Base-by-base conservation (phyloP, 2,888 invertebrate species). In the Agelastica alni region DNA sequence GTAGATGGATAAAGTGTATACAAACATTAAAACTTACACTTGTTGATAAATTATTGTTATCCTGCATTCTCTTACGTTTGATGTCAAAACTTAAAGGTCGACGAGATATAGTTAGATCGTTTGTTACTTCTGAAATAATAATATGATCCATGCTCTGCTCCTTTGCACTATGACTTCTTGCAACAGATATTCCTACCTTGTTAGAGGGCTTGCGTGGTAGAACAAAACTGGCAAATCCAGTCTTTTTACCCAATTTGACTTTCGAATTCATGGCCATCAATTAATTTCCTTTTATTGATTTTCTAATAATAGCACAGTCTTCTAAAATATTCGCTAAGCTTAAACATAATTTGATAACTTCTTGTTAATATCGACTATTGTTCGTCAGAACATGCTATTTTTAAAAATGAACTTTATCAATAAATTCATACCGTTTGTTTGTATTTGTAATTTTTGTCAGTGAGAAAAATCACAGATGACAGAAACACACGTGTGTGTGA, bases 151-250 rank as follows among this genome's bases (percentile, higher is more conserved):
- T 53, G 47, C 56, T 59, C 9, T 63, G 51, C 28, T 61, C 70
- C 63, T 65, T 68, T 13, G 73, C 70, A 62, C 71, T 73, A 54
- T 71, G 70, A 51, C 67, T 71, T 43, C 70, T 62, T 45, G 53
- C 61, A 42, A 70, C 60, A 22, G 70, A 70, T 43, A 75, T 70
- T 47, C 77, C 77, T 32, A 77, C 75, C 64, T 75, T 76, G 65
- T 77, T 77, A n/a, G 76, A 74, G 22, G 69, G 70, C 61, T 71
- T 75, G 54, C 68, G 72, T 22, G 75, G 75, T 54, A 76, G 63
- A 48, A 76, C 61, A 45, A 74, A 71, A 64, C 71, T 75, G 42
- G 69, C 65, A 42, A 74, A 66, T 10, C 70, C 68, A 55, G 75
- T 72, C 61, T 73, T 75, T 58, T 68, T 72, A 58, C 67, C 71